A percentile compares a stretch with the other conserved stretches of the same genome.
These are phyloP conservation scores for Mesembrinibis cayennensis DNA, from an alignment of 2,113 vertebrate genomes.

Conservation along the genomic window DNA sequence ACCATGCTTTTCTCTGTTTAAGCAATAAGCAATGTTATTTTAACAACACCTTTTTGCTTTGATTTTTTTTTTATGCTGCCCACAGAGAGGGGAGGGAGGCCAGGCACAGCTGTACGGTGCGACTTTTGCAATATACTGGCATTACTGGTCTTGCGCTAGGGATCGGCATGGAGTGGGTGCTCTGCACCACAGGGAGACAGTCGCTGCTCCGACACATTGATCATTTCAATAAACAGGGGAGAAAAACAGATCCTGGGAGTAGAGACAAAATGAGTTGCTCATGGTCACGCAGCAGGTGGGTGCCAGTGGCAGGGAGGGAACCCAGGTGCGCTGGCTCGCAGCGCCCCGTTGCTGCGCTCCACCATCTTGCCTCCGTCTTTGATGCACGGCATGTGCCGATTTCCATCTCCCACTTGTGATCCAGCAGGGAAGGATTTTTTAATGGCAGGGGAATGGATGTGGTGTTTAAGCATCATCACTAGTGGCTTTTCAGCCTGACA, in stretches of 20 bases:
- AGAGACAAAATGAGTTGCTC: neutral
- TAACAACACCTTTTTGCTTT: neutral
- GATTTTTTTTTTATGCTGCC: neutral
- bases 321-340: neutral
- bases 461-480: neutral
- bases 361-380: accelerated
- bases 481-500: neutral
- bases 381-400: neutral
- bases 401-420: neutral
- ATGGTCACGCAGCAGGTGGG: neutral
- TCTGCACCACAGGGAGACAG: neutral
- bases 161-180: neutral
- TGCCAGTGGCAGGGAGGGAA: neutral
- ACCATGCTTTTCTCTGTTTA: neutral
- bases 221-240: neutral
- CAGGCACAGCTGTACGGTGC: accelerated
- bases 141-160: neutral
- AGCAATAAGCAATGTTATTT: neutral
- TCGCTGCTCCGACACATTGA: neutral
- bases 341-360: accelerated
- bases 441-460: neutral
- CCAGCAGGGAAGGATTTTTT: neutral
- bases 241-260: neutral
- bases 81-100: neutral
- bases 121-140: neutral